Evolutionary conservation across 2,797 vertebrate genomes (phyloP).

Genomic region (Pseudopleuronectes americanus): DNA sequence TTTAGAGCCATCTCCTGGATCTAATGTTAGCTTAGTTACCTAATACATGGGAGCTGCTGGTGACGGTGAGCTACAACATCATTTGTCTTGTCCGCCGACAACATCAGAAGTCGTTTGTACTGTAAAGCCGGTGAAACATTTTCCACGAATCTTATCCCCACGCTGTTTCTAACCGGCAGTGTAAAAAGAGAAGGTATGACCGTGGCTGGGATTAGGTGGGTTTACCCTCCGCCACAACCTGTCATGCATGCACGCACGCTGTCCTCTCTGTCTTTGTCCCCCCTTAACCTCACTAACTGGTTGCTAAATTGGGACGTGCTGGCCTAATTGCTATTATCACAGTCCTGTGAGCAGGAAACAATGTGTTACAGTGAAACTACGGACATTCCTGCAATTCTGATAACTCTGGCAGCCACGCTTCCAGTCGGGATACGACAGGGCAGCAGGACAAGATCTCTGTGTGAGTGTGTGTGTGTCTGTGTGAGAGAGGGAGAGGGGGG

Average conservation of each 20-base stretch:
- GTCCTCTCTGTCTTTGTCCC: conserved; percentile 28
- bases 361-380: conserved; percentile 74
- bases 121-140: conserved; percentile 1
- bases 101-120: not conserved
- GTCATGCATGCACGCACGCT: not conserved
- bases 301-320: conserved; percentile 68
- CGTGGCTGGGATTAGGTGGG: conserved; percentile 25
- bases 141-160: not conserved
- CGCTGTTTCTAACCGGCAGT: conserved; percentile 1
- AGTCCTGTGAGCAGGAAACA: conserved; percentile 77
- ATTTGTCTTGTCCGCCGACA: not conserved
- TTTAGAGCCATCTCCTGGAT: not conserved
- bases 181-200: conserved; percentile 6
- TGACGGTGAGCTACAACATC: not conserved
- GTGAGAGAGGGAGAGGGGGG: conserved; percentile 11
- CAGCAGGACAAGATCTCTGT: conserved; percentile 28
- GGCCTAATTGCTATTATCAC: conserved; percentile 79
- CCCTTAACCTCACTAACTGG: conserved; percentile 3
- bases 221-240: conserved; percentile 29
- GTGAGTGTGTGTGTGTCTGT: conserved; percentile 19
- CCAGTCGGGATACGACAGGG: conserved; percentile 42
- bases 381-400: conserved; percentile 70
- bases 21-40: too few relatives aligned
- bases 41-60: not conserved
- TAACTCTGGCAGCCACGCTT: conserved; percentile 51